A percentile compares a stretch with the other conserved stretches of the same genome.
Conservation (phyloP, 1,140 invertebrate species). For the Agrypnia vestita region DNA sequence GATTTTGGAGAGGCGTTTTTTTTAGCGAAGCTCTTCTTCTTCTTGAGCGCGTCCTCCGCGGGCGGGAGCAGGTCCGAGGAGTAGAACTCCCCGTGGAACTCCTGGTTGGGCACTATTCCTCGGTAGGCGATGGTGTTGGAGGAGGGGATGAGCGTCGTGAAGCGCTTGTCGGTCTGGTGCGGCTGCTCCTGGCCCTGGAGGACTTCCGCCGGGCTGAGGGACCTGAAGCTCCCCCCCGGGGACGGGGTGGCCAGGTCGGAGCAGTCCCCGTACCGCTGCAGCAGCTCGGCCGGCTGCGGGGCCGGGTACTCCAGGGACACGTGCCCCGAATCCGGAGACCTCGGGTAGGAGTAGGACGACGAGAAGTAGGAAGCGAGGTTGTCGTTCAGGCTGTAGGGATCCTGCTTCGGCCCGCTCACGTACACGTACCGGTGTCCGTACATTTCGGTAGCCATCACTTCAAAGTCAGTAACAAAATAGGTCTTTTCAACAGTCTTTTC, state of each 20-base stretch:
- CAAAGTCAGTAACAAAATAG: background rate
- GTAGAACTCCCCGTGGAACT: slow-evolving; percentile 54
- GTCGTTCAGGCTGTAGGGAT: slow-evolving; percentile 66
- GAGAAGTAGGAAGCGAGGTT: slow-evolving; percentile 63
- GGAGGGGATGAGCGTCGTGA: slow-evolving; percentile 60
- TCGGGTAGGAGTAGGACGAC: slow-evolving; percentile 67
- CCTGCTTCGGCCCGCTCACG: slow-evolving; percentile 64
- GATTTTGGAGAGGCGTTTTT: slow-evolving; percentile 49
- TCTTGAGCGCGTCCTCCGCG: slow-evolving; percentile 25
- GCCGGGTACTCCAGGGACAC: slow-evolving; percentile 69
- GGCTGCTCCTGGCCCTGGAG: slow-evolving; percentile 42
- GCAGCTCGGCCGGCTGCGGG: slow-evolving; percentile 66
- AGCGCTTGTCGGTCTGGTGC: slow-evolving; percentile 51
- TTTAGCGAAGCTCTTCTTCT: slow-evolving; percentile 40
- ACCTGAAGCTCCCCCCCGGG: slow-evolving; percentile 59
- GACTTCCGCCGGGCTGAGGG: slow-evolving; percentile 56
- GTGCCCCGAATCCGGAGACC: slow-evolving; percentile 71
- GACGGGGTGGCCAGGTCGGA: slow-evolving; percentile 59
- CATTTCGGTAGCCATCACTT: slow-evolving; percentile 69
- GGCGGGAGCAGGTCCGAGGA: slow-evolving; percentile 43
- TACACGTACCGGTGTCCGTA: slow-evolving; percentile 71
- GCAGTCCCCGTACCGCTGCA: slow-evolving; percentile 63
- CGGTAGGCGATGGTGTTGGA: slow-evolving; percentile 69
- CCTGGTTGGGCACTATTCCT: slow-evolving; percentile 62
- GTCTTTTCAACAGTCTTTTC: background rate